phyloP scores from a whole-genome alignment of 2,888 invertebrate species.

The Reticulitermes lucifugus region DNA sequence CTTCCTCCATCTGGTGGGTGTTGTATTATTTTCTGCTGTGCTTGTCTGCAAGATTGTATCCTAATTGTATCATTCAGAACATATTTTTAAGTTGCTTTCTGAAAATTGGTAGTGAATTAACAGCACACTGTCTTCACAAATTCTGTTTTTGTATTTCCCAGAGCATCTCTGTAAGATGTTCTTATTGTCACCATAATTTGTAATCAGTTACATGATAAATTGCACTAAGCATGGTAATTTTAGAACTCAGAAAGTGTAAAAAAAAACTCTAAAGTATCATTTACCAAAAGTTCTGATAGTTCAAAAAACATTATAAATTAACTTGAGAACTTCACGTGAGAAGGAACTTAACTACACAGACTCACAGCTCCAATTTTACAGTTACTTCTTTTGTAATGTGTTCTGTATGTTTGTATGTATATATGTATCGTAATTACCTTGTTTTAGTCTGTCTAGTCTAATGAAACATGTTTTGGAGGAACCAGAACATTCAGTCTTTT shows the following conservation, averaged over 20 bases:
- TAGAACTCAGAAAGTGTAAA: background rate
- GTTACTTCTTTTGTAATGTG: constrained; percentile 20
- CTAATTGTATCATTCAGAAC: background rate
- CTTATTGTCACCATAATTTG: background rate
- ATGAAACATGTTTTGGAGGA: background rate
- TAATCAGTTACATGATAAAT: background rate
- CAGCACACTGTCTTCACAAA: background rate
- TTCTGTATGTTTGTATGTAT: background rate
- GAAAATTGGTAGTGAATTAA: background rate
- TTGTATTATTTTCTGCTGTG: background rate
- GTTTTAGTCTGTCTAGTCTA: constrained; percentile 39
- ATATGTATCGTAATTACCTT: constrained; percentile 3
- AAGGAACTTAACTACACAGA: background rate
- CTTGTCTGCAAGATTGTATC: background rate
- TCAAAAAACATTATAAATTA: background rate
- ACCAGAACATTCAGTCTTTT: background rate
- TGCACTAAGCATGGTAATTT: background rate
- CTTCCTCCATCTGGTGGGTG: background rate
- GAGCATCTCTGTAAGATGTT: background rate
- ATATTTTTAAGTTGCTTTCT: background rate
- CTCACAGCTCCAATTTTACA: constrained; percentile 27
- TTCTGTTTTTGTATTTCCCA: background rate
- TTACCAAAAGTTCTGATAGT: background rate
- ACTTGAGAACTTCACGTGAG: background rate
- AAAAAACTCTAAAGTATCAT: background rate